phyloP scores from a whole-genome alignment of 1,140 invertebrate genomes.

The Schmidtea mediterranea region DNA sequence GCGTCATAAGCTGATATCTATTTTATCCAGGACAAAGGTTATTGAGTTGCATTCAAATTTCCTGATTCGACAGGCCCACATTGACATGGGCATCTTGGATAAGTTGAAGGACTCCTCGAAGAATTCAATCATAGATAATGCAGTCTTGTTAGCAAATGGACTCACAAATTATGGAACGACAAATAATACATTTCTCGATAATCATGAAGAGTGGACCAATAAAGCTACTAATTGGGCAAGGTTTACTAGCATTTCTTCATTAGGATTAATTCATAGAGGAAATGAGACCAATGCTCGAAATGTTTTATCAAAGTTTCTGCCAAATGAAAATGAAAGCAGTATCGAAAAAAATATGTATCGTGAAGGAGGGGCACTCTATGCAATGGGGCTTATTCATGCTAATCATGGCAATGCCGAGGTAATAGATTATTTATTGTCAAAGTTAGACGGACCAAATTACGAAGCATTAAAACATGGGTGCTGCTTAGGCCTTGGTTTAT shows the following conservation, averaged over 20 bases:
- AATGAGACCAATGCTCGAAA: conserved; percentile 44
- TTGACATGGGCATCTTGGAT: conserved; percentile 73
- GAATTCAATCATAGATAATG: conserved; percentile 87
- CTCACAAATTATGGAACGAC: conserved; percentile 95
- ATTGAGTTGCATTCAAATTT: conserved; percentile 89
- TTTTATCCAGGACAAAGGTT: conserved; percentile 72
- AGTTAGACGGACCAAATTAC: conserved; percentile 73
- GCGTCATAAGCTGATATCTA: conserved; percentile 51
- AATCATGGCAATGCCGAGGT: conserved; percentile 80
- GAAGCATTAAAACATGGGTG: conserved; percentile 76
- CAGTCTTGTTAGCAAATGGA: conserved; percentile 89
- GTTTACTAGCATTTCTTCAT: conserved; percentile 78
- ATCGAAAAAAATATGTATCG: conserved; percentile 59
- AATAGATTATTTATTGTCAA: conserved; percentile 70
- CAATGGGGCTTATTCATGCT: conserved; percentile 84
- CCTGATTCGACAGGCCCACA: conserved; percentile 84
- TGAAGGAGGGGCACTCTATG: conserved; percentile 87
- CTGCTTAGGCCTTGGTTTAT: conserved; percentile 73
- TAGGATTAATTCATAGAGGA: conserved; percentile 79
- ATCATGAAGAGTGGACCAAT: conserved; percentile 91
- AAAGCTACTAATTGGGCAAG: conserved; percentile 98
- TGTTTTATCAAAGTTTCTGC: conserved; percentile 86
- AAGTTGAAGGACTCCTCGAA: conserved; percentile 55
- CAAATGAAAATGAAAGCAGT: conserved; percentile 46
- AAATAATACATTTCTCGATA: conserved; percentile 59